A percentile compares a stretch with the other conserved stretches of the same genome.
These are phyloP conservation scores for Phorcus lineatus DNA, from an alignment of 2,888 invertebrate genomes.

Conservation along the genomic window DNA sequence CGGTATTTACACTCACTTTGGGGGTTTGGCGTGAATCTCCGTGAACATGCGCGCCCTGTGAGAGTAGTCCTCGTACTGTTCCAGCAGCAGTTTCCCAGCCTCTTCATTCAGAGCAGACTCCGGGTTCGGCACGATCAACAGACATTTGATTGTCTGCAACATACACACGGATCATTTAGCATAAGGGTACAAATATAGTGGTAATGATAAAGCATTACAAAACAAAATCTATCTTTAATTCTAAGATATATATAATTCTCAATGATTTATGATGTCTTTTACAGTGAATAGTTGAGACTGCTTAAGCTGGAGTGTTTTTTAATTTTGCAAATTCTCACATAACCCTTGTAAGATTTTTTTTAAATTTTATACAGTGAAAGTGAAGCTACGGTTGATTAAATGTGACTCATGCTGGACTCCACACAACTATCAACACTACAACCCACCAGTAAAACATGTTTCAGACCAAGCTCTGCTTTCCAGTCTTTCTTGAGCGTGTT, in stretches of 20 bases:
- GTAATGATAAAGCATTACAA: too few relatives aligned
- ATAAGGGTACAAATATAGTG: too few relatives aligned
- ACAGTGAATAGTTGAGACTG: too few relatives aligned
- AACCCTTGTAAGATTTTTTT: too few relatives aligned
- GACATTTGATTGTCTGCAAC: constrained; percentile 89
- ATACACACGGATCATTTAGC: too few relatives aligned
- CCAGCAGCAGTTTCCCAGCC: constrained; percentile 93
- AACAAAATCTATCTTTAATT: too few relatives aligned
- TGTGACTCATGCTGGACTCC: too few relatives aligned
- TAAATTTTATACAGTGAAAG: background rate
- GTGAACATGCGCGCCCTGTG: constrained; percentile 92
- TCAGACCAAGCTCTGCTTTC: constrained; percentile 95
- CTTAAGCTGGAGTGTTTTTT: too few relatives aligned
- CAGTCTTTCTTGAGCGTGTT: constrained; percentile 97
- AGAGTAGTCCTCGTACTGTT: constrained; percentile 94
- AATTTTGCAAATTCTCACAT: too few relatives aligned
- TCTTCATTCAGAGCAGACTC: constrained; percentile 98
- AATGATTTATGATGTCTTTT: too few relatives aligned
- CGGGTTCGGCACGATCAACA: constrained; percentile 96
- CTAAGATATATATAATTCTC: too few relatives aligned
- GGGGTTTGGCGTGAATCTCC: constrained; percentile 86
- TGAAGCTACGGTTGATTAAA: too few relatives aligned
- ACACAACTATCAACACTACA: background rate
- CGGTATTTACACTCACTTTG: constrained; percentile 53
- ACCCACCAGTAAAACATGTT: constrained; percentile 90